These are phyloP conservation scores for Sprattus sprattus DNA, from an alignment of 2,113 vertebrate species.

Conservation along the genomic window DNA sequence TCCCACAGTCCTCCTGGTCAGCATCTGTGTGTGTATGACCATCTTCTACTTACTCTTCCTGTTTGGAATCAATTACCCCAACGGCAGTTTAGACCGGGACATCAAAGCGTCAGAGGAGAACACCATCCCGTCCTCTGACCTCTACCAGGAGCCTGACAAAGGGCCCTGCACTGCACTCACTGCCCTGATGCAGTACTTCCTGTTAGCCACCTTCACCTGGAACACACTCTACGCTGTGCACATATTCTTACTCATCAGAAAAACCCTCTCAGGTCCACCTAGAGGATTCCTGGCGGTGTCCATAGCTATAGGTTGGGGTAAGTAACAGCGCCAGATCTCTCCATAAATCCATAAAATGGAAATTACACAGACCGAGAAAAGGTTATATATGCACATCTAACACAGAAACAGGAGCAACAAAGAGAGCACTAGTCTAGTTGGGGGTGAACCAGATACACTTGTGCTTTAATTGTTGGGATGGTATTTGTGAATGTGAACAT, in stretches of 20 bases:
- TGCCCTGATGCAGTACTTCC: slow-evolving; percentile 68
- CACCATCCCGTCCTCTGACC: slow-evolving; percentile 24
- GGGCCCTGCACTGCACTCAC: slow-evolving; percentile 46
- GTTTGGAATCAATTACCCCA: slow-evolving; percentile 65
- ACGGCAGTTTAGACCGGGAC: fast-evolving
- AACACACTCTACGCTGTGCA: slow-evolving; percentile 60
- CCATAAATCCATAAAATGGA: no score
- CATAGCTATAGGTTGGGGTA: slow-evolving; percentile 62
- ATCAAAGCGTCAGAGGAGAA: fast-evolving
- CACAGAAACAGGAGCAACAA: no score
- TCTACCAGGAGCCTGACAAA: fast-evolving
- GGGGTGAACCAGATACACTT: no score
- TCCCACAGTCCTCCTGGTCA: slow-evolving; percentile 62
- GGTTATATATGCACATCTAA: no score
- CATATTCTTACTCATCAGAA: slow-evolving; percentile 60
- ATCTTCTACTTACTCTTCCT: slow-evolving; percentile 75
- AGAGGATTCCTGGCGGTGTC: slow-evolving; percentile 37
- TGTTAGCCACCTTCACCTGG: slow-evolving; percentile 70
- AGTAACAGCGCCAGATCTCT: slow-evolving; percentile 29
- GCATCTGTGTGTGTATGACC: slow-evolving; percentile 67
- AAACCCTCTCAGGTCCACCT: slow-evolving; percentile 52
- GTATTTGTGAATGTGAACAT: no score
- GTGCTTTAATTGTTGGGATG: no score
- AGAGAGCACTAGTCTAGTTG: no score
- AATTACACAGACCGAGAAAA: no score